A percentile compares a stretch with the other conserved stretches of the same genome.
These are phyloP conservation scores for Trinorchestia longiramus DNA, from an alignment of 1,140 invertebrate genomes.

Conservation along the genomic window DNA sequence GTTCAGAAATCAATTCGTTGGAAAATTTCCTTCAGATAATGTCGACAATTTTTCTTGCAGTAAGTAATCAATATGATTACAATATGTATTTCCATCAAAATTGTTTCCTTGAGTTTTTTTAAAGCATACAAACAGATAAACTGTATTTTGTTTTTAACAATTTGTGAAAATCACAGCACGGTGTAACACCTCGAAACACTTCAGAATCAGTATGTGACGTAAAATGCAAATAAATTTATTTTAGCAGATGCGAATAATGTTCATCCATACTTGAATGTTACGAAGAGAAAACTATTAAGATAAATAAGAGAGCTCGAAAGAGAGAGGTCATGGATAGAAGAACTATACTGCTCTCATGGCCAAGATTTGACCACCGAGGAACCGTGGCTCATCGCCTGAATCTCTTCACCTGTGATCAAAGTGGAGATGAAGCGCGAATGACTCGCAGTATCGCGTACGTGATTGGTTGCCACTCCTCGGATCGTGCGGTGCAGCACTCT, in stretches of 20 bases:
- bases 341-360: not conserved
- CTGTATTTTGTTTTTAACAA: not conserved
- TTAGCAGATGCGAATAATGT: not conserved
- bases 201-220: not conserved
- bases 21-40: not conserved
- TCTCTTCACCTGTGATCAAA: not conserved
- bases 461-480: not conserved
- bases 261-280: not conserved
- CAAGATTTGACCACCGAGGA: not conserved
- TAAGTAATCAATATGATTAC: not conserved
- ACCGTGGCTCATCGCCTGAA: not conserved
- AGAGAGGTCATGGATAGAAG: not conserved
- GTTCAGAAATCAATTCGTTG: not conserved
- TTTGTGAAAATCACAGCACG: not conserved
- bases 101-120: not conserved
- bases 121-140: not conserved
- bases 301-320: not conserved
- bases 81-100: not conserved
- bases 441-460: not conserved
- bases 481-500: not conserved
- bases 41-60: not conserved
- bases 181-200: not conserved
- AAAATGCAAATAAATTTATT: not conserved
- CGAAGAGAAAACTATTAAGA: not conserved
- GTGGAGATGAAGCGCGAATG: not conserved